phyloP scores from a whole-genome alignment of 2,888 invertebrate genomes.

The Megamerina dolium region DNA sequence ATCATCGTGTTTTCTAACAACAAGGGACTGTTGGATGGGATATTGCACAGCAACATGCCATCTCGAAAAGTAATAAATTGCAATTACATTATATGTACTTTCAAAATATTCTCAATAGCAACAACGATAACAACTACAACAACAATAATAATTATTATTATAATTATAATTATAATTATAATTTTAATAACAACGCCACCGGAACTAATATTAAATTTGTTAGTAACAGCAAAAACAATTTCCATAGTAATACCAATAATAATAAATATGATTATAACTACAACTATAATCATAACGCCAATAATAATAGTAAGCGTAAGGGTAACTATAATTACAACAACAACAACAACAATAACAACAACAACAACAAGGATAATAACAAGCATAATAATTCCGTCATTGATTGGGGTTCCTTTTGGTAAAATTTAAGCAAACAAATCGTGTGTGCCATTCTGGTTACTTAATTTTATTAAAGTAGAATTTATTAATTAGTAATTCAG shows the following conservation, averaged over 20 bases:
- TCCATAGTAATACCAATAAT: not conserved
- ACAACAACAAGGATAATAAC: slow-evolving; percentile 1
- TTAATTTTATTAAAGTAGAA: slow-evolving; percentile 3
- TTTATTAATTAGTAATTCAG: not conserved
- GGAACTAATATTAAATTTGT: too few species aligned
- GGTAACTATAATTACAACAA: slow-evolving; percentile 7
- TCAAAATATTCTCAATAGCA: slow-evolving; percentile 17
- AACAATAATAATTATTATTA: slow-evolving; percentile 17
- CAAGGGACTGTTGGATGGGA: slow-evolving; percentile 45
- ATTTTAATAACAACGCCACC: slow-evolving; percentile 4
- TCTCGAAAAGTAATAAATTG: slow-evolving; percentile 17
- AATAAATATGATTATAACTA: too few species aligned
- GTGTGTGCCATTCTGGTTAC: slow-evolving; percentile 18
- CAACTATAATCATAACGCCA: slow-evolving; percentile 15
- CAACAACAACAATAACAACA: not conserved
- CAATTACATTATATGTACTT: not conserved
- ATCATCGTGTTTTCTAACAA: slow-evolving; percentile 45
- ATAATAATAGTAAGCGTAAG: slow-evolving; percentile 11
- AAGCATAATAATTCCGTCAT: too few species aligned
- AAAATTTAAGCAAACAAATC: slow-evolving; percentile 5
- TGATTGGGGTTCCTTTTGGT: slow-evolving; percentile 20
- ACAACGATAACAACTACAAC: slow-evolving; percentile 20
- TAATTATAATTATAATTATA: slow-evolving; percentile 8
- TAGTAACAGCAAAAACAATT: slow-evolving; percentile 1
- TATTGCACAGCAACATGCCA: slow-evolving; percentile 30